Percentiles rank a stretch among this genome's conserved stretches.
phyloP scores from a whole-genome alignment of 1,140 invertebrate genomes.

The Drosophila gunungcola region DNA sequence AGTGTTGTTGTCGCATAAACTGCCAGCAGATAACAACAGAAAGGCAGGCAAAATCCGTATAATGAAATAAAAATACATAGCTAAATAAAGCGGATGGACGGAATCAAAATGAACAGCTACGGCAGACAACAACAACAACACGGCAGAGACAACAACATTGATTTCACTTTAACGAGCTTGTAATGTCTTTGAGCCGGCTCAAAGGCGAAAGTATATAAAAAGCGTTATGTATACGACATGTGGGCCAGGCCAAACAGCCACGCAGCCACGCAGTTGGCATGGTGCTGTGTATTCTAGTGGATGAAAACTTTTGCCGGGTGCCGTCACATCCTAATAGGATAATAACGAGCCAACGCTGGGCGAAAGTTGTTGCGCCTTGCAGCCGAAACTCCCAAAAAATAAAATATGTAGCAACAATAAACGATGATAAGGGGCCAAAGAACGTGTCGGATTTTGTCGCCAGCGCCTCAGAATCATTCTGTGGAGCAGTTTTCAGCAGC shows the following conservation, averaged over 20 bases:
- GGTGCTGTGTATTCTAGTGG: constrained; percentile 30
- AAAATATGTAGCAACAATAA: constrained; percentile 69
- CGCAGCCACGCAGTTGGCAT: constrained; percentile 14
- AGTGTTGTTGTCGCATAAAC: constrained; percentile 57
- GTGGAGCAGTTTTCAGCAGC: constrained; percentile 14
- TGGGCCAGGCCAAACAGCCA: constrained; percentile 31
- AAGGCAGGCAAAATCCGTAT: constrained; percentile 76
- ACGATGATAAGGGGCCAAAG: constrained; percentile 79
- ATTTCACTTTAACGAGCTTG: constrained; percentile 82
- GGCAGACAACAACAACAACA: constrained; percentile 16
- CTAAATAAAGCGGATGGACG: constrained; percentile 59
- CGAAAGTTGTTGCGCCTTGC: constrained; percentile 80
- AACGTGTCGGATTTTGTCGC: constrained; percentile 65
- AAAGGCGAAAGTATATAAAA: constrained; percentile 78
- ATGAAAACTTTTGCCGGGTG: constrained; percentile 74
- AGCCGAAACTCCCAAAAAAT: constrained; percentile 55
- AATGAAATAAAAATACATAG: constrained; percentile 81
- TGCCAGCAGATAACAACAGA: constrained; percentile 75
- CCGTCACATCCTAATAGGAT: constrained; percentile 82
- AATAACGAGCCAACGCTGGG: constrained; percentile 74
- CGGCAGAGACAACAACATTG: constrained; percentile 66
- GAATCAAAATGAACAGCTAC: constrained; percentile 52
- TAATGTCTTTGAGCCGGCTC: constrained; percentile 70
- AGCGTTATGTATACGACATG: constrained; percentile 78
- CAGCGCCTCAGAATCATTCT: constrained; percentile 12